Conservation (phyloP, 2,888 invertebrate species). For the Nudaria mundana region DNA sequence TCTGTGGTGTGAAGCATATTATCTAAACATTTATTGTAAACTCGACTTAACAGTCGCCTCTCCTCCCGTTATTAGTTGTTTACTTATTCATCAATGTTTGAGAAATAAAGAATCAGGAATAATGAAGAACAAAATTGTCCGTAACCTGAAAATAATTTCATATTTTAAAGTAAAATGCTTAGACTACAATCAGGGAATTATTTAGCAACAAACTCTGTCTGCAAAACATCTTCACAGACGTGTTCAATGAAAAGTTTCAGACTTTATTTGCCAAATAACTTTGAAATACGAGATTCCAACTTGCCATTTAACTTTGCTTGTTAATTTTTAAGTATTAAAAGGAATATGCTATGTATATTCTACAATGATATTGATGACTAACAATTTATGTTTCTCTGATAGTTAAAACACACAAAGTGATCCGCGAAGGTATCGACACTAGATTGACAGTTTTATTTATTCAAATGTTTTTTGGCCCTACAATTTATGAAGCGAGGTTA, state of each 20-base stretch:
- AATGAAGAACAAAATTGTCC: slow-evolving; percentile 11
- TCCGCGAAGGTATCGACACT: no score
- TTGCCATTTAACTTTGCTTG: slow-evolving; percentile 68
- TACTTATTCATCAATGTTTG: no score
- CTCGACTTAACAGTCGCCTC: no score
- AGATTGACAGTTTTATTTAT: no score
- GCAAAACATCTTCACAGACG: slow-evolving; percentile 67
- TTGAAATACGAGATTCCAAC: slow-evolving; percentile 73
- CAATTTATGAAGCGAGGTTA: no score
- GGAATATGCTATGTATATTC: slow-evolving; percentile 41
- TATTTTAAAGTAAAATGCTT: slow-evolving; percentile 17
- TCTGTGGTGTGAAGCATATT: no score
- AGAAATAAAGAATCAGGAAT: no score
- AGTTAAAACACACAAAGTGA: no score
- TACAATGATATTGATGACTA: slow-evolving; percentile 25
- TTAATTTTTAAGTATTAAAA: slow-evolving; percentile 72
- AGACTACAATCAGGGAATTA: slow-evolving; percentile 45
- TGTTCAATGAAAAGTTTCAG: slow-evolving; percentile 68
- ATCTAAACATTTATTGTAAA: no score
- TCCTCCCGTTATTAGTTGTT: no score
- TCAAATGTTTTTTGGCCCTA: no score
- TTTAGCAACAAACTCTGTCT: slow-evolving; percentile 57
- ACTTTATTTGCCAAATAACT: slow-evolving; percentile 77
- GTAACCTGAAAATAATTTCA: slow-evolving; percentile 21
- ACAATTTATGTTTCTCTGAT: no score